Conservation (phyloP, 2,888 invertebrate species). For the Invenusta paracnida region DNA sequence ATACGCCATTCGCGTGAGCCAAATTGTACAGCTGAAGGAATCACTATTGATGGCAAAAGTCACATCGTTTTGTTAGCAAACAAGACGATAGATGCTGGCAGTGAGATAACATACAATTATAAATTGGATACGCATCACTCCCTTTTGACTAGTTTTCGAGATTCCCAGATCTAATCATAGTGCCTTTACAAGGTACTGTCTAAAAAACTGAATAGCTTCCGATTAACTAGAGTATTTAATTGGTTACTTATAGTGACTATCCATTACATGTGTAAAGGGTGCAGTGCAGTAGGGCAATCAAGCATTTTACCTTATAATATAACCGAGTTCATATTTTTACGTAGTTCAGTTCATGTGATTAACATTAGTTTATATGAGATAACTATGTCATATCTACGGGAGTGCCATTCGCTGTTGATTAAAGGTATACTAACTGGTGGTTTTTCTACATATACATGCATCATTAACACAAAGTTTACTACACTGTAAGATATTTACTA, state of each 20-base stretch:
- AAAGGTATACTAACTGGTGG: neutral
- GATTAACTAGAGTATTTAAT: too few relatives aligned
- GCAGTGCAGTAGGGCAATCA: constrained; percentile 1
- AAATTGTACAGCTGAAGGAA: constrained; percentile 95
- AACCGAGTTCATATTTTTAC: too few relatives aligned
- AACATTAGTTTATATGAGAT: too few relatives aligned
- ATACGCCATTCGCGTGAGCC: constrained; percentile 99
- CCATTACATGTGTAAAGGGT: constrained; percentile 60
- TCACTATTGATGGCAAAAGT: constrained; percentile 87
- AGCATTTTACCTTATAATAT: too few relatives aligned
- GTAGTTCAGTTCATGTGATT: too few relatives aligned
- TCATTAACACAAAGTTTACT: too few relatives aligned
- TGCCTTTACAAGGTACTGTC: too few relatives aligned
- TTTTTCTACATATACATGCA: neutral
- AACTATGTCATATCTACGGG: too few relatives aligned
- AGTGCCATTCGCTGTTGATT: too few relatives aligned
- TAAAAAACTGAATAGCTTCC: too few relatives aligned
- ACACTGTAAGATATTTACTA: neutral
- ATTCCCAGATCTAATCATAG: constrained; percentile 86
- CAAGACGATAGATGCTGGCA: constrained; percentile 84
- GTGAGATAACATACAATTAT: constrained; percentile 73
- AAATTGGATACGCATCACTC: constrained; percentile 91
- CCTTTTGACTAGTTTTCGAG: constrained; percentile 72
- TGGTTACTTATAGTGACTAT: constrained; percentile 98
- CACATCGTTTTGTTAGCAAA: constrained; percentile 94